A percentile compares a stretch with the other conserved stretches of the same genome.
phyloP scores from a whole-genome alignment of 2,113 vertebrate genomes.

The Apodemus speciosus region DNA sequence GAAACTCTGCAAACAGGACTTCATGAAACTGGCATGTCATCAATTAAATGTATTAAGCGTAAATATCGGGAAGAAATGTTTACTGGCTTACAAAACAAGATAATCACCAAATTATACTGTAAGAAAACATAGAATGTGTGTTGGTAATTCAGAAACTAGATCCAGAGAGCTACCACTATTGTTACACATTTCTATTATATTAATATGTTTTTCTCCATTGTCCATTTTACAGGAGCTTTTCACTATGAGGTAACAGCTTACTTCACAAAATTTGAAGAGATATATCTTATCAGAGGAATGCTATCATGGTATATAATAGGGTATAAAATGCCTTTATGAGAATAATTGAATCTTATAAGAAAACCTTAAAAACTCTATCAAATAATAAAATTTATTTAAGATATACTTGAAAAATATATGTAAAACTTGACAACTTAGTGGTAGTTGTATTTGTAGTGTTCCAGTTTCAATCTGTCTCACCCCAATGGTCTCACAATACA shows the following conservation, averaged over 20 bases:
- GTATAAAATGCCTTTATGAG: not conserved
- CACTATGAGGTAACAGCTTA: not conserved
- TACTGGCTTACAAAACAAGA: not conserved
- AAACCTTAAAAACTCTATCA: not conserved
- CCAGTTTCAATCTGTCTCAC: not conserved
- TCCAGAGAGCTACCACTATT: not conserved
- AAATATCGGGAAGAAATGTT: not conserved
- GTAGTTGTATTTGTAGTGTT: not conserved
- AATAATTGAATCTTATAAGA: not conserved
- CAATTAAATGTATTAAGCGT: not conserved
- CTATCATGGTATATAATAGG: not conserved
- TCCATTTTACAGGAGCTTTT: not conserved
- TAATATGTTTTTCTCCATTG: not conserved
- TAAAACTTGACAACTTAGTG: not conserved
- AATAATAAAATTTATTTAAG: conserved; percentile 17
- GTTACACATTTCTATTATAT: not conserved
- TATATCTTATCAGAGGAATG: not conserved
- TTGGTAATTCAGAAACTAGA: not conserved
- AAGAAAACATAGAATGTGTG: not conserved
- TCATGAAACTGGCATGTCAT: not conserved
- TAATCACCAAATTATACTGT: not conserved
- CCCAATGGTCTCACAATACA: not conserved
- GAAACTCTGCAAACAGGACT: not conserved
- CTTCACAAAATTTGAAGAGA: not conserved
- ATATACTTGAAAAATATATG: not conserved